phyloP scores from a whole-genome alignment of 2,113 vertebrate species.

The Eubucco bourcierii region DNA sequence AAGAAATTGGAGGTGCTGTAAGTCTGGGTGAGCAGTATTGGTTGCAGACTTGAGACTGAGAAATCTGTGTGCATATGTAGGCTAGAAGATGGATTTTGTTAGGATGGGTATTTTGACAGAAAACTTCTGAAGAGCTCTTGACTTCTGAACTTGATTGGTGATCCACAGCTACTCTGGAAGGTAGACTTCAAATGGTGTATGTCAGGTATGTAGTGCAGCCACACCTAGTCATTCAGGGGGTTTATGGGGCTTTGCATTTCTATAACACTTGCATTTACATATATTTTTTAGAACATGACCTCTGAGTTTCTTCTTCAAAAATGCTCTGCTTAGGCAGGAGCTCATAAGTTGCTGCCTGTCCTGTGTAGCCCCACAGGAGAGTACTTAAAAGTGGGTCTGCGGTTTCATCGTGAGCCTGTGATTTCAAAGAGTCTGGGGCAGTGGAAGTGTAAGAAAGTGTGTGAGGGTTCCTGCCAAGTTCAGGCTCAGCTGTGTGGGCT shows the following conservation, averaged over 20 bases:
- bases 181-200: neutral
- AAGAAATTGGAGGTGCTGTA: neutral
- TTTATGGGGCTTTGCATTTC: neutral
- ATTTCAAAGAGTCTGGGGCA: constrained; percentile 21
- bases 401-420: neutral
- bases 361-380: neutral
- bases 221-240: neutral
- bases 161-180: neutral
- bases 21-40: neutral
- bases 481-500: neutral
- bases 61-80: neutral
- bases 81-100: neutral
- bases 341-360: neutral
- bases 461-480: neutral
- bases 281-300: neutral
- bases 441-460: neutral
- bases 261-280: neutral
- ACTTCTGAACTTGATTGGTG: neutral
- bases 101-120: neutral
- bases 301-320: neutral
- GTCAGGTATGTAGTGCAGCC: neutral
- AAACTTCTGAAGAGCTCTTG: neutral
- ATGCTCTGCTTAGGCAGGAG: neutral
- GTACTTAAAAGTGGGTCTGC: neutral
- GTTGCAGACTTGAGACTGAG: neutral